Evolutionary conservation across 1,140 invertebrate genomes (phyloP).

Genomic region (Panagrolaimus sp.): DNA sequence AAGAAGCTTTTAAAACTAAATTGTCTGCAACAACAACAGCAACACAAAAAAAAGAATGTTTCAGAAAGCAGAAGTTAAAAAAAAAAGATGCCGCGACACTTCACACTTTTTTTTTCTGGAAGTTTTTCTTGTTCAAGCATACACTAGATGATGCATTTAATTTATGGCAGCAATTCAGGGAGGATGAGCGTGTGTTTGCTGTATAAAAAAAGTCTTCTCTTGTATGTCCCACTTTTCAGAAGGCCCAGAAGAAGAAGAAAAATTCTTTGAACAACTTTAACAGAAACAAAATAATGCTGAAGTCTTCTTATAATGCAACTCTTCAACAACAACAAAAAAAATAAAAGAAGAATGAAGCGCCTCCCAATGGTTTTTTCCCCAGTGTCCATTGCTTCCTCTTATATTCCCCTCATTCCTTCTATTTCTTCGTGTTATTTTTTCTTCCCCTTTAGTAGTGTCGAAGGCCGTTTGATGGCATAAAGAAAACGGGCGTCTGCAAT

Average conservation of each 20-base stretch:
- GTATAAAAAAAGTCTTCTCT: not conserved
- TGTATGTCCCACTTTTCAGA: not conserved
- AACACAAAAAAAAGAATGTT: conserved; percentile 15
- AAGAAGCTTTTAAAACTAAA: too few species aligned
- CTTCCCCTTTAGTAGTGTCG: too few species aligned
- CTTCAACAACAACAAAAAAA: not conserved
- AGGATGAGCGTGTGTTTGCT: conserved; percentile 1
- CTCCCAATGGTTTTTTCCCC: conserved; percentile 11
- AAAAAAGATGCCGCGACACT: conserved; percentile 1
- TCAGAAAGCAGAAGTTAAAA: not conserved
- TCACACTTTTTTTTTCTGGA: conserved; percentile 8
- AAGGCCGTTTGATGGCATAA: too few species aligned
- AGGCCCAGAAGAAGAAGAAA: not conserved
- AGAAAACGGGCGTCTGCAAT: too few species aligned
- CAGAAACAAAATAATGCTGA: conserved; percentile 16
- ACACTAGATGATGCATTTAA: conserved; percentile 19
- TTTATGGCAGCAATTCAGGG: conserved; percentile 16
- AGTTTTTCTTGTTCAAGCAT: not conserved
- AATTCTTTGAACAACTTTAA: not conserved
- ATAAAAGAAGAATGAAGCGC: not conserved
- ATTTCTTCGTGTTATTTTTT: too few species aligned
- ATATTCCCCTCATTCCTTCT: too few species aligned
- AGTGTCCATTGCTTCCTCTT: conserved; percentile 4
- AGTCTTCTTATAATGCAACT: conserved; percentile 11
- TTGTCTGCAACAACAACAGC: not conserved